These are phyloP conservation scores for Platycheirus rosarum DNA, from an alignment of 2,888 invertebrate species.

Conservation along the genomic window DNA sequence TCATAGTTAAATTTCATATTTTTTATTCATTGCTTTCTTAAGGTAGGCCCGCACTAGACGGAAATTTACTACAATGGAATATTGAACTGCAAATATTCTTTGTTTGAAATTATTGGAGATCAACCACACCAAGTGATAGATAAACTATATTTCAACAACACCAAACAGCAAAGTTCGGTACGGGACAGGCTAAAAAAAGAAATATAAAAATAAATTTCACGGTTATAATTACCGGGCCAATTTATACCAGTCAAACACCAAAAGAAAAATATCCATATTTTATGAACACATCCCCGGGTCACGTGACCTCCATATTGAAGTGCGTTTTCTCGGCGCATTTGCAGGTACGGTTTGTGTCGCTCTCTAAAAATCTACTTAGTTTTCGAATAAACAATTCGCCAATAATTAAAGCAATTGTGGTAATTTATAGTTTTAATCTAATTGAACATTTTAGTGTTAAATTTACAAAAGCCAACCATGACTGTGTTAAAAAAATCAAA, in stretches of 20 bases:
- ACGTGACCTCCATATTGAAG: constrained; percentile 78
- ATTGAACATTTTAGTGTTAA: constrained; percentile 62
- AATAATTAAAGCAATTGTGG: constrained; percentile 69
- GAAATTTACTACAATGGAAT: no score
- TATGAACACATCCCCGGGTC: constrained; percentile 67
- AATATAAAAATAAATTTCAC: no score
- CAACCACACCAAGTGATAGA: no score
- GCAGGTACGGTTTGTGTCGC: constrained; percentile 76
- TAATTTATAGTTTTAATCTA: constrained; percentile 70
- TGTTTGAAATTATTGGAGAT: no score
- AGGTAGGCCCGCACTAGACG: no score
- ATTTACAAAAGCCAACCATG: constrained; percentile 22
- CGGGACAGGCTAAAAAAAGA: no score
- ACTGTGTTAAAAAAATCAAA: constrained; percentile 52
- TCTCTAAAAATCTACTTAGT: constrained; percentile 66
- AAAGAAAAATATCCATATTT: constrained; percentile 21
- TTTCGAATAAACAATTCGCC: constrained; percentile 68
- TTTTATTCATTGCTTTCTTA: no score
- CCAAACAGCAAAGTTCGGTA: no score
- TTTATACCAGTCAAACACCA: constrained; percentile 53
- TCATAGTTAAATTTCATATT: no score
- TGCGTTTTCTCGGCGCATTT: constrained; percentile 81
- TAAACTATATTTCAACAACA: no score
- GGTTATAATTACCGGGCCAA: no score
- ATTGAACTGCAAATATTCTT: no score